Base-by-base conservation (phyloP, 1,140 invertebrate genomes). In the Scaptomyza pallida region DNA sequence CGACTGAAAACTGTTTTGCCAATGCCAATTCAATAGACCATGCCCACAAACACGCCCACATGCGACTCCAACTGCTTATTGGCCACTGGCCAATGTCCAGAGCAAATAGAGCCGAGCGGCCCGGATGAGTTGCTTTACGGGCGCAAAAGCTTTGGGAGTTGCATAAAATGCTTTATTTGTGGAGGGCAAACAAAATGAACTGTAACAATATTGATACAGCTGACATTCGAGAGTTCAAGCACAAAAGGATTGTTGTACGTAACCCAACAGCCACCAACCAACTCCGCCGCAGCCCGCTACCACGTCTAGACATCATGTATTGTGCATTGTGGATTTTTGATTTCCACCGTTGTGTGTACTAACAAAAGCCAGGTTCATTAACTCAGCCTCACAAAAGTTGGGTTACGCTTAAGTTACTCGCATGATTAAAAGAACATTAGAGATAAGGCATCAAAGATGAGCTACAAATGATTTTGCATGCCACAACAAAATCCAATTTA, bases 201-300 rank as follows among this genome's bases (percentile, higher is more conserved):
- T 88, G 78, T 70, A 89, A 78, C 82, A 88, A 88, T 88, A 78
- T 88, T 88, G 82, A 78, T 88, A 82, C 82, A 88, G 78, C 82
- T 88, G 82, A 69, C 83, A 82, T 73, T 73, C 57, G 44, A 64
- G 82, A 50, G 44, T 64, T 61, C 62, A 45, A 41, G 71, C 59
- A 81, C 77, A 86, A 86, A 81, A 60, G 81, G 75, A 86, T 81
- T 86, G 73, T 75, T 64, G 47, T 50, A 48, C 69, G 33, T 37
- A 33, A 68, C 35, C 30, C 50, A 26, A 41, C 54, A 16, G 9
- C 63, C 12, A 8, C 44, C 16, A 50, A 41, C n/a, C 15, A 37
- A 55, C 33, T 33, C 15, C 17, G 10, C 4, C 21, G 1, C 5
- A n/a, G 21, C 37, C 57, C 9, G 30, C 40, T 40, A 9, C 19